Evolutionary conservation across 2,113 vertebrate genomes (phyloP).

Genomic region (Ophiodon elongatus): DNA sequence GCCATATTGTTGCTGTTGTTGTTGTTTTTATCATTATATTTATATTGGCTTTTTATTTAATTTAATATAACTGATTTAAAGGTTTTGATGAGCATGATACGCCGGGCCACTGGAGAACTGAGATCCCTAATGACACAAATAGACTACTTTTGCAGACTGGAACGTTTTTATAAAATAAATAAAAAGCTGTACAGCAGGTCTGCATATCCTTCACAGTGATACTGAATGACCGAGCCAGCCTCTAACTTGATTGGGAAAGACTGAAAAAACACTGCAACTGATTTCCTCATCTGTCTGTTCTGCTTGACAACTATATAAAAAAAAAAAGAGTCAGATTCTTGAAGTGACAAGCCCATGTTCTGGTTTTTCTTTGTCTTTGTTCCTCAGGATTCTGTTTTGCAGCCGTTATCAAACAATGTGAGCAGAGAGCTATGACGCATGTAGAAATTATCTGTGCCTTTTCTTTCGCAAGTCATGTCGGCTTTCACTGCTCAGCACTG

Average conservation of each 20-base stretch:
- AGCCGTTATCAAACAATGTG: conserved; percentile 25
- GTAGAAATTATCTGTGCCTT: neutral
- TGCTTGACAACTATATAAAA: conserved; percentile 9
- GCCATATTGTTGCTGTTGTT: neutral
- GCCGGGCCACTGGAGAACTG: neutral
- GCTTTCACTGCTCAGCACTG: neutral
- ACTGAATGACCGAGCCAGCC: neutral
- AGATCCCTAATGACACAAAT: neutral
- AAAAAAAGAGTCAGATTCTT: conserved; percentile 6
- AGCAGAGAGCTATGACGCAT: neutral
- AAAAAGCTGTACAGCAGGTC: neutral
- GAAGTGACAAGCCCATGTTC: neutral
- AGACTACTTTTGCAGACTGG: neutral
- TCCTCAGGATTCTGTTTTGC: neutral
- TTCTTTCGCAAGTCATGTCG: neutral
- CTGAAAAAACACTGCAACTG: neutral
- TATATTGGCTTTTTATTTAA: neutral
- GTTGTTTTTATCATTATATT: neutral
- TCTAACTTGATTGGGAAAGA: neutral
- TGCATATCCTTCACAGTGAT: neutral
- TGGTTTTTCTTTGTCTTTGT: conserved; percentile 26
- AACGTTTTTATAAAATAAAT: neutral
- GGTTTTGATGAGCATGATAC: neutral
- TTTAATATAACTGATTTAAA: neutral
- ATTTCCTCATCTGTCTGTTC: conserved; percentile 13